These are phyloP conservation scores for Caenorhabditis tropicalis DNA, from an alignment of 1,140 invertebrate genomes.

Conservation along the genomic window DNA sequence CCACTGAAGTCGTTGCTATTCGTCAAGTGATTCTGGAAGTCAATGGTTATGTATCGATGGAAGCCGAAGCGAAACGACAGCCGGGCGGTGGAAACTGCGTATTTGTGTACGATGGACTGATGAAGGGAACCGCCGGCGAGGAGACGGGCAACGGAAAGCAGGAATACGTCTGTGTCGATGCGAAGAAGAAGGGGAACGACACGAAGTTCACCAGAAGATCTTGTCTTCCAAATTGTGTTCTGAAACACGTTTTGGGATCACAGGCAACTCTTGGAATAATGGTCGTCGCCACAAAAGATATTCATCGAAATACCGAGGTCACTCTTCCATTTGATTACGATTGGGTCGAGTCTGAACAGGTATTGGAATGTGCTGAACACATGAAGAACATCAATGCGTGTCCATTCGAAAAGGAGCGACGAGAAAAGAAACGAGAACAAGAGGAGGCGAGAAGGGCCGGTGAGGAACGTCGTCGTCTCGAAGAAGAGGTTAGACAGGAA, in stretches of 20 bases:
- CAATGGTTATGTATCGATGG: background rate
- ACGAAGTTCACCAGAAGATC: background rate
- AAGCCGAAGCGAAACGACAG: background rate
- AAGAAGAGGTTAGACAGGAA: background rate
- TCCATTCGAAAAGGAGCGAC: background rate
- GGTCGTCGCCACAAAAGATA: background rate
- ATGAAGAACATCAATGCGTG: background rate
- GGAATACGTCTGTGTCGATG: slow-evolving; percentile 2
- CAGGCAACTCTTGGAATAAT: background rate
- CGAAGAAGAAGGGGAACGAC: background rate
- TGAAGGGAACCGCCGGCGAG: slow-evolving; percentile 15
- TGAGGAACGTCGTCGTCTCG: slow-evolving; percentile 5
- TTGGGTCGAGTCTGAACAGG: background rate
- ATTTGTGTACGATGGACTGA: slow-evolving; percentile 28
- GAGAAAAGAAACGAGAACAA: background rate
- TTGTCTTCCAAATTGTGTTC: background rate
- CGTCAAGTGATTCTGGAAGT: slow-evolving; percentile 24
- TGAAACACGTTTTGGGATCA: slow-evolving; percentile 11
- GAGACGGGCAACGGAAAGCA: slow-evolving; percentile 1
- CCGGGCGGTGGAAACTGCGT: slow-evolving; percentile 5
- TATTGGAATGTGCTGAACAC: background rate
- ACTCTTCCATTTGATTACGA: slow-evolving; percentile 6
- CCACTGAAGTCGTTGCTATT: background rate
- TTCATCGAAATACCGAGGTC: background rate
- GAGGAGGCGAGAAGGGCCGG: background rate